These are phyloP conservation scores for Pseudolycoriella hygida DNA, from an alignment of 2,888 invertebrate genomes.

Conservation along the genomic window DNA sequence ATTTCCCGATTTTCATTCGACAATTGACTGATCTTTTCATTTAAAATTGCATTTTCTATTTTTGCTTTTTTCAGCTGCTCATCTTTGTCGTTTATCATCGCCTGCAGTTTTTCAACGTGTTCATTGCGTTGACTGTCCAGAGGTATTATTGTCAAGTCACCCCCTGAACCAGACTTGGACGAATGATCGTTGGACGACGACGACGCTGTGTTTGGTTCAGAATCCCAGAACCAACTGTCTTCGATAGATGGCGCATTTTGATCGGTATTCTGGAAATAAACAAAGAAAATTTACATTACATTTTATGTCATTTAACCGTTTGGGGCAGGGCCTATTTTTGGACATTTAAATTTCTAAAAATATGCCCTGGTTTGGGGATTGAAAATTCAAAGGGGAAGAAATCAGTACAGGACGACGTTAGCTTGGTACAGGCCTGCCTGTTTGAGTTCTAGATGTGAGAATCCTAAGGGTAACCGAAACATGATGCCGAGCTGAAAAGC, in stretches of 20 bases:
- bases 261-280: too few species aligned
- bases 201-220: constrained; percentile 16
- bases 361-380: too few species aligned
- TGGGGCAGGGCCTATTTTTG: too few species aligned
- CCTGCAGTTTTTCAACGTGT: constrained; percentile 30
- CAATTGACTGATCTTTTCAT: constrained; percentile 29
- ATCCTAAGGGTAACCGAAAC: too few species aligned
- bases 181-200: constrained; percentile 16
- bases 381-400: too few species aligned
- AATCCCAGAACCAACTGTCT: constrained; percentile 30
- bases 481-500: too few species aligned
- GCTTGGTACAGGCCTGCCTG: too few species aligned
- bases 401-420: too few species aligned
- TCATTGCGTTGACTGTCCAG: constrained; percentile 13
- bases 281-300: too few species aligned
- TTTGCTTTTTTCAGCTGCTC: constrained; percentile 24
- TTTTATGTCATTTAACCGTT: too few species aligned
- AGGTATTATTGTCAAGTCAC: constrained; percentile 18
- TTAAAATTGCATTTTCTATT: constrained; percentile 30
- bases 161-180: constrained; percentile 16
- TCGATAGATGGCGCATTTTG: constrained; percentile 13
- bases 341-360: too few species aligned
- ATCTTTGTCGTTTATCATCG: constrained; percentile 30
- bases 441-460: too few species aligned
- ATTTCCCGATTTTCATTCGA: constrained; percentile 30